A percentile compares a stretch with the other conserved stretches of the same genome.
Conservation (phyloP, 1,140 invertebrate genomes). For the Cyclargus thomasi region DNA sequence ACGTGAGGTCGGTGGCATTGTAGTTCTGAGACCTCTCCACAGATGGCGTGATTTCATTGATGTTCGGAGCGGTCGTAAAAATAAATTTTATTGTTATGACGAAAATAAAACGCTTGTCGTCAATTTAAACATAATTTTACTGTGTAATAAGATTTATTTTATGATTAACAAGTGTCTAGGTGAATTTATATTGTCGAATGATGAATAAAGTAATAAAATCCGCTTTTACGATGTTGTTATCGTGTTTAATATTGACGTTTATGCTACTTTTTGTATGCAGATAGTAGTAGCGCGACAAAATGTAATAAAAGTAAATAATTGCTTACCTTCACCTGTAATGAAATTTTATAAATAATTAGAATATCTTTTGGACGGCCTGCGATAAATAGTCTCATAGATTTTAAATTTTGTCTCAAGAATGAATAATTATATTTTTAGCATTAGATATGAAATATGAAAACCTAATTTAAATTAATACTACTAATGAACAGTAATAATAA, state of each 20-base stretch:
- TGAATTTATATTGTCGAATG: slow-evolving; percentile 70
- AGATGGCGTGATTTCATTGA: slow-evolving; percentile 55
- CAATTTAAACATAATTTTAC: slow-evolving; percentile 74
- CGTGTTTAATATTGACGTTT: slow-evolving; percentile 59
- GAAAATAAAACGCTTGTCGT: slow-evolving; percentile 75
- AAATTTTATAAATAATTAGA: neutral
- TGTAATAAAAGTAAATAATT: slow-evolving; percentile 49
- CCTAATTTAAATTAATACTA: no score
- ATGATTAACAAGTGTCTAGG: slow-evolving; percentile 73
- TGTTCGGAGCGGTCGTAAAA: slow-evolving; percentile 59
- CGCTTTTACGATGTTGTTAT: slow-evolving; percentile 62
- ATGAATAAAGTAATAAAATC: slow-evolving; percentile 71
- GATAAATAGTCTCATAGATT: no score
- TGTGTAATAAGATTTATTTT: slow-evolving; percentile 74
- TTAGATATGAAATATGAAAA: no score
- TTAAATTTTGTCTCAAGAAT: no score
- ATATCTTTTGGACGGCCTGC: neutral
- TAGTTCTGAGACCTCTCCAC: slow-evolving; percentile 33
- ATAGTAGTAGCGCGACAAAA: slow-evolving; percentile 39
- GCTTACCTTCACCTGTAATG: slow-evolving; percentile 9
- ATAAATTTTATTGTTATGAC: slow-evolving; percentile 75
- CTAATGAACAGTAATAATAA: no score
- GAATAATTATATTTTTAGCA: no score
- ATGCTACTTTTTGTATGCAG: slow-evolving; percentile 49
- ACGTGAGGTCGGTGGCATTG: slow-evolving; percentile 26